A percentile compares a stretch with the other conserved stretches of the same genome.
Conservation (phyloP, 1,140 invertebrate genomes). For the Gyrodactylus salaris region DNA sequence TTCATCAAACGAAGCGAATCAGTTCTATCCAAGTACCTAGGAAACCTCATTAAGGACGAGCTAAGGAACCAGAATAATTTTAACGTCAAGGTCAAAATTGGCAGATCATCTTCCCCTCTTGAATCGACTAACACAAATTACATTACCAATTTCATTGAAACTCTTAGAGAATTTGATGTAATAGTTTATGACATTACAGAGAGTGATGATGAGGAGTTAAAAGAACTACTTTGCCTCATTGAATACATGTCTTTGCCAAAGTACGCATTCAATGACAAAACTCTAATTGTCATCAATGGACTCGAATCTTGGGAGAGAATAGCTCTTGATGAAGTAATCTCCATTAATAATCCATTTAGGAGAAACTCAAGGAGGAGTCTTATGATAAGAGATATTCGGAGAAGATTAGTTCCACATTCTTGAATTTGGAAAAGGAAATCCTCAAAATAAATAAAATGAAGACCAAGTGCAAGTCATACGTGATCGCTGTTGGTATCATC, state of each 20-base stretch:
- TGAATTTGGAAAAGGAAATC: background rate
- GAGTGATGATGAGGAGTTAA: background rate
- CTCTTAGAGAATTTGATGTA: background rate
- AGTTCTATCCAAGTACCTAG: too few species aligned
- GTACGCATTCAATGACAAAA: background rate
- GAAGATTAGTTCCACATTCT: background rate
- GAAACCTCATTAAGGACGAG: too few species aligned
- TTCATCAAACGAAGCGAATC: too few species aligned
- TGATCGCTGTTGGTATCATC: background rate
- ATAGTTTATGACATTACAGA: background rate
- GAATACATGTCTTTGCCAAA: background rate
- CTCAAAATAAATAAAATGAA: background rate
- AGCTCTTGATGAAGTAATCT: background rate
- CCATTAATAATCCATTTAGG: background rate
- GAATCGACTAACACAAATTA: too few species aligned
- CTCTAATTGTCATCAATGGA: background rate
- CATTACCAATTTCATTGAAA: too few species aligned
- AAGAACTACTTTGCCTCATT: background rate
- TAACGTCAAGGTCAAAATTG: too few species aligned
- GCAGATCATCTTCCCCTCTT: too few species aligned
- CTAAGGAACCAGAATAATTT: too few species aligned
- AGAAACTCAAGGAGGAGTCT: background rate
- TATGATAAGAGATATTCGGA: background rate
- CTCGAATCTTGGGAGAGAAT: background rate
- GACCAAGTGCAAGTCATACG: background rate